Conservation (phyloP, 35 echinoderm and acorn worm species). For the Hemicentrotus pulcherrimus region DNA sequence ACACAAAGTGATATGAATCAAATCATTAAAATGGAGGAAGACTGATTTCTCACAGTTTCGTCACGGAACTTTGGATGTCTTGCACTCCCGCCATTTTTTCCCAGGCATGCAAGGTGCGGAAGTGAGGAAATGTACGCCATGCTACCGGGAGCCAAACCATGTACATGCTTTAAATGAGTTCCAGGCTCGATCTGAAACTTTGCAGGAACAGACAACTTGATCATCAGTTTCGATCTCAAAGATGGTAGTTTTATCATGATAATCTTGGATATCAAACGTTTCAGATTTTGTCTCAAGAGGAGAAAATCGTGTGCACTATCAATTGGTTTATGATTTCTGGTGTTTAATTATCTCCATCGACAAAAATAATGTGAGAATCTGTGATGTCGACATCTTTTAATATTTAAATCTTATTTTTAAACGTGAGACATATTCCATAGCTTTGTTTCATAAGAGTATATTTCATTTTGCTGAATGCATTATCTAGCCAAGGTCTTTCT, state of each 20-base stretch:
- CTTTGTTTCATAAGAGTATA: too few relatives aligned
- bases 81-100: background rate
- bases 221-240: constrained; percentile 9
- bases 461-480: too few relatives aligned
- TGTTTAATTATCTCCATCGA: too few relatives aligned
- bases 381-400: too few relatives aligned
- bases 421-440: too few relatives aligned
- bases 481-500: too few relatives aligned
- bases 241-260: background rate
- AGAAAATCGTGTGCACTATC: background rate
- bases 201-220: background rate
- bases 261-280: background rate
- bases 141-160: background rate
- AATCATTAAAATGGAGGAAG: background rate
- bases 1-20: background rate
- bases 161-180: background rate
- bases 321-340: background rate
- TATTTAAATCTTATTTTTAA: too few relatives aligned
- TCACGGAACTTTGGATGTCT: background rate
- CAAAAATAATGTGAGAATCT: too few relatives aligned
- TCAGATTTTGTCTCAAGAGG: background rate
- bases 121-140: background rate
- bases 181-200: background rate
- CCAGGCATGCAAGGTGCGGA: background rate
- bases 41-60: background rate